phyloP scores from a whole-genome alignment of 1,140 invertebrate genomes.

The Sitophilus oryzae region DNA sequence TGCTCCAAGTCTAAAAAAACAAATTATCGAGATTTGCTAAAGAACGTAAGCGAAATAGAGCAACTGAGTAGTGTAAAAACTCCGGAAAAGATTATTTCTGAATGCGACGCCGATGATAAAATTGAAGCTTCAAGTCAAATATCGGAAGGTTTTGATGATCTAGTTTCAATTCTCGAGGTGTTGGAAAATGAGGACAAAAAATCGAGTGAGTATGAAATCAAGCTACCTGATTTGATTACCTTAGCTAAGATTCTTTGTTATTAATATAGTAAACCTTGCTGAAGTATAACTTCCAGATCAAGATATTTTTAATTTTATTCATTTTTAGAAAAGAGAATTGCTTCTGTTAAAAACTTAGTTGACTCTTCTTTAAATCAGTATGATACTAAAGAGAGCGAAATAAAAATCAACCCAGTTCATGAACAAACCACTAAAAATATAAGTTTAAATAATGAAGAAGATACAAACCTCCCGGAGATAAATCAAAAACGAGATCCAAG shows the following conservation, averaged over 20 bases:
- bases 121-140: slow-evolving; percentile 21
- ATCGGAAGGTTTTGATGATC: too few relatives aligned
- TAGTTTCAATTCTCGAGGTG: slow-evolving; percentile 36
- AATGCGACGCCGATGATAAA: slow-evolving; percentile 22
- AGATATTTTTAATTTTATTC: too few relatives aligned
- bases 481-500: slow-evolving; percentile 8
- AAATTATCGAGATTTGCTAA: slow-evolving; percentile 34
- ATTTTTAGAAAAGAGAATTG: slow-evolving; percentile 25
- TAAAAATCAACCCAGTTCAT: not conserved
- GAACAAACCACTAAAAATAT: not conserved
- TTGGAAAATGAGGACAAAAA: slow-evolving; percentile 39
- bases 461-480: not conserved
- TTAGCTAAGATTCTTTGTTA: too few relatives aligned
- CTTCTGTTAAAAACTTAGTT: slow-evolving; percentile 24
- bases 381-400: not conserved
- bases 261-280: too few relatives aligned
- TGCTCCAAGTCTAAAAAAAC: slow-evolving; percentile 21
- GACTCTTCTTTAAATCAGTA: slow-evolving; percentile 19
- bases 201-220: slow-evolving; percentile 38
- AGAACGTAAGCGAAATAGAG: slow-evolving; percentile 31
- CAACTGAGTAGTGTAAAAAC: slow-evolving; percentile 8
- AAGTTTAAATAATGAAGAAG: not conserved
- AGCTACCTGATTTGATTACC: too few relatives aligned
- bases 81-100: slow-evolving; percentile 5
- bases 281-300: too few relatives aligned